Evolutionary conservation across 2,113 vertebrate genomes (phyloP).

Genomic region (Chloroceryle aenea): DNA sequence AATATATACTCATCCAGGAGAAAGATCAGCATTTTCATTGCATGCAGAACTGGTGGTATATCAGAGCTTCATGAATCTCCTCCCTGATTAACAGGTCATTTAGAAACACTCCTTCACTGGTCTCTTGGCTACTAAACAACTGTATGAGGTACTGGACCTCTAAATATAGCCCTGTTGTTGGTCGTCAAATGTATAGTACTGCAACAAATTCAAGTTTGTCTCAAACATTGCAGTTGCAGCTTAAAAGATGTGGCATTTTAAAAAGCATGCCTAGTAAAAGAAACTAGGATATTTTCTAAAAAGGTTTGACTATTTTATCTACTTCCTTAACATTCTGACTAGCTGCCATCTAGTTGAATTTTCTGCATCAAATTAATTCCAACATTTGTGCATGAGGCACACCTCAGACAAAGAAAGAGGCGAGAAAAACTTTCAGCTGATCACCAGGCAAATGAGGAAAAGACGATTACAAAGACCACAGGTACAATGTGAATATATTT

Average conservation of each 20-base stretch:
- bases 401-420: neutral
- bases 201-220: neutral
- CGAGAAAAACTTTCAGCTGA: neutral
- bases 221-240: neutral
- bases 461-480: neutral
- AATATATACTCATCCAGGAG: neutral
- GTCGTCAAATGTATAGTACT: neutral
- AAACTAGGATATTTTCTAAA: neutral
- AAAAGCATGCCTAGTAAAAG: neutral
- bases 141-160: neutral
- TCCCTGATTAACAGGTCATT: neutral
- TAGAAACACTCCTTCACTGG: neutral
- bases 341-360: neutral
- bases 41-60: neutral
- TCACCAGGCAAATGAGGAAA: neutral
- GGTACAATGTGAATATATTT: neutral
- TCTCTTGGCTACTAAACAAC: neutral
- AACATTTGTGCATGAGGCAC: neutral
- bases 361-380: neutral
- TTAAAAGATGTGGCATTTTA: neutral
- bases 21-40: neutral
- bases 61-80: neutral
- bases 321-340: neutral
- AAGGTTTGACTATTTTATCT: neutral
- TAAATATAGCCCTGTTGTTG: neutral